Percentiles rank a stretch among this genome's conserved stretches.
Conservation (phyloP, 2,113 vertebrate species). For the Silurus glanis region DNA sequence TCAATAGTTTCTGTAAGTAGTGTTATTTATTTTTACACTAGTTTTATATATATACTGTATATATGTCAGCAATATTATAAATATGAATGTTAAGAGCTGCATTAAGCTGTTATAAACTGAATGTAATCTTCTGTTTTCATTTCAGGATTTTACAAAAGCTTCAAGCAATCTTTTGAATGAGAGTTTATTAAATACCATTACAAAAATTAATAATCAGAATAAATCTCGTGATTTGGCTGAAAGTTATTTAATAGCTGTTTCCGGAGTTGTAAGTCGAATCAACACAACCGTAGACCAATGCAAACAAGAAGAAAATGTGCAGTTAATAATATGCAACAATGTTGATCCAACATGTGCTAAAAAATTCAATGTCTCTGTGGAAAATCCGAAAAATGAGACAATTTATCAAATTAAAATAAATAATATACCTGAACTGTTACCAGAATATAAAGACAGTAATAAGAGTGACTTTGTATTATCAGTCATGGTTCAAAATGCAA, state of each 20-base stretch:
- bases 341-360: accelerated
- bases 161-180: conserved; percentile 65
- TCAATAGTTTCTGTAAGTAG: conserved; percentile 51
- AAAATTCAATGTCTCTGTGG: not conserved
- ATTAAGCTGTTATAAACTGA: not conserved
- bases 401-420: conserved; percentile 72
- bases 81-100: not conserved
- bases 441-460: accelerated
- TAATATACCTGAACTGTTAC: conserved; percentile 67
- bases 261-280: conserved; percentile 64
- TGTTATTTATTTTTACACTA: not conserved
- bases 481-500: conserved; percentile 46
- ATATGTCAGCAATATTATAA: not conserved
- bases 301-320: conserved; percentile 54
- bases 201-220: too few relatives aligned
- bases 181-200: conserved; percentile 40
- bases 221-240: conserved; percentile 50
- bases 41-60: too few relatives aligned
- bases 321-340: conserved; percentile 40
- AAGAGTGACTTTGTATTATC: conserved; percentile 74
- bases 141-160: conserved; percentile 76
- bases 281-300: not conserved
- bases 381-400: not conserved
- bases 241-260: conserved; percentile 70
- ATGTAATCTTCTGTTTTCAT: conserved; percentile 40